Base-by-base conservation (phyloP, 1,140 invertebrate species). In the Eriocheir sinensis region DNA sequence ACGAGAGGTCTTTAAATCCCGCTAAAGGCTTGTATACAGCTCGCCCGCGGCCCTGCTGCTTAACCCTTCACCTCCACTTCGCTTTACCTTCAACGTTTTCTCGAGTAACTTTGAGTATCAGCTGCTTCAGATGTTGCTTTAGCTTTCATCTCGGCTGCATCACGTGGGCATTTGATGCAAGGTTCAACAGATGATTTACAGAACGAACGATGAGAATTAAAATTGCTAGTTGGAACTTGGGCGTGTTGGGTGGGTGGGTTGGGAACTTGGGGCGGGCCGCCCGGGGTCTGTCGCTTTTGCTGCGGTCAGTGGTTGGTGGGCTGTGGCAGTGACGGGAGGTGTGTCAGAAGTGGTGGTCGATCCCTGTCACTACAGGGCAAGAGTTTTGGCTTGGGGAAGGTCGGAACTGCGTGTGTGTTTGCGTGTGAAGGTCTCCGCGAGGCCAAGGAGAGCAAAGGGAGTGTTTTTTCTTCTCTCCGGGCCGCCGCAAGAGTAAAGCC, bases 301-400 rank as follows among this genome's bases (percentile, higher is more conserved):
- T 32, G 86, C 86, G 40, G 40, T 41, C 86, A 89, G 86, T 89
- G 86, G 36, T 44, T 89, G 21, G 86, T 48, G 86, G 36, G 44
- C 86, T 89, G 86, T 89, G 40, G 86, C 27, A 27, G 3, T 72
- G 60, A 72, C 21, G 21, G 60, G 60, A n/a, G 21, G 60, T 72
- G 60, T 72, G 60, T n/a, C 0, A 4, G 27, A n/a, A 21, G 21
- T 72, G 86, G 17, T 17, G 27, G 53, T 17, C 27, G n/a, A 8
- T 48, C 12, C 21, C 27, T 53, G 2, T 41, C 32, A 36, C n/a
- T 32, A 27, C 6, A 83, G 6, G 0, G 17, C 44, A 27, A 3
- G n/a, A 41, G 9, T 15, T 53, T 53, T n/a, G 38, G 30, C n/a
- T 6, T 27, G 15, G 91, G 2, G 85, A 17, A 21, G 60, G 41